Conservation (phyloP, 2,797 vertebrate genomes). For the Acomys russatus region DNA sequence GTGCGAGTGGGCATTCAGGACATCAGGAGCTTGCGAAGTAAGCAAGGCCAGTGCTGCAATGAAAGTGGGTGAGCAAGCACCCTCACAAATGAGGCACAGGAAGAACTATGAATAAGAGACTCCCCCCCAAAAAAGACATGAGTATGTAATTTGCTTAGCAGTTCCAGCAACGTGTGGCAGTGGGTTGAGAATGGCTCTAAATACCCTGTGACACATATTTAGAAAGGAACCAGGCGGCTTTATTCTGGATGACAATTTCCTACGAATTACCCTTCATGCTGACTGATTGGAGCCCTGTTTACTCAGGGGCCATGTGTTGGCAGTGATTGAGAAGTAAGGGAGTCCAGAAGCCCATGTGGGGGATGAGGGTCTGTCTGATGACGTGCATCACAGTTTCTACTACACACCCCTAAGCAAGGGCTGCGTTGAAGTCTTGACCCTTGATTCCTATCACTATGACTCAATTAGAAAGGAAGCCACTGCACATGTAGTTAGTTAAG, state of each 20-base stretch:
- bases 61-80: constrained; percentile 29
- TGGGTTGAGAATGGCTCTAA: constrained; percentile 80
- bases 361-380: neutral
- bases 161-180: constrained; percentile 81
- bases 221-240: constrained; percentile 75
- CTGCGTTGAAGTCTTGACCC: neutral
- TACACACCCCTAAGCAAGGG: neutral
- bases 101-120: constrained; percentile 66
- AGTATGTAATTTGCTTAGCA: constrained; percentile 84
- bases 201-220: constrained; percentile 76
- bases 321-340: neutral
- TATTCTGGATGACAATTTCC: constrained; percentile 83
- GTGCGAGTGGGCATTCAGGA: constrained; percentile 76
- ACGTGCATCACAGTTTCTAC: neutral
- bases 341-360: neutral
- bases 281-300: constrained; percentile 37
- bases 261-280: constrained; percentile 80
- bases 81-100: constrained; percentile 4
- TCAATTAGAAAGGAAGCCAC: constrained; percentile 9
- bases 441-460: neutral
- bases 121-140: constrained; percentile 76
- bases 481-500: neutral
- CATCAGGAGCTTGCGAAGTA: constrained; percentile 76
- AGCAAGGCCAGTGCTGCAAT: constrained; percentile 53
- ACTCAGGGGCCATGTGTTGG: constrained; percentile 69